Conservation (phyloP, 2,797 vertebrate genomes). For the Vireo griseus region DNA sequence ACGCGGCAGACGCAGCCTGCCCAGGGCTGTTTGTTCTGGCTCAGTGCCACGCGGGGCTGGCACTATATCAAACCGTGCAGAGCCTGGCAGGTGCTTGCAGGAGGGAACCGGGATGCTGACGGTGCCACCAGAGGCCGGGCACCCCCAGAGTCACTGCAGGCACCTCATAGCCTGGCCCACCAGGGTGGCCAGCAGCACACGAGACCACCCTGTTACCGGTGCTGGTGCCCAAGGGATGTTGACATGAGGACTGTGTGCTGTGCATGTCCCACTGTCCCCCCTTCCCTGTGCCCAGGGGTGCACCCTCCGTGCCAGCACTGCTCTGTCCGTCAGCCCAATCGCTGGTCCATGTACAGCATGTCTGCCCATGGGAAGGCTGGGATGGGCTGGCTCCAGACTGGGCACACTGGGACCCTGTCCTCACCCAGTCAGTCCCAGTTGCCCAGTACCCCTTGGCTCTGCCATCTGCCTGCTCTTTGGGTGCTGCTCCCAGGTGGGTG, state of each 20-base stretch:
- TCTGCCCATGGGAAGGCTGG: background rate
- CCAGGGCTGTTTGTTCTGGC: conserved; percentile 67
- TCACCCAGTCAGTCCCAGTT: background rate
- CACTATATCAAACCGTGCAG: conserved; percentile 33
- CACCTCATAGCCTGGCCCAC: background rate
- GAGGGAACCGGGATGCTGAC: background rate
- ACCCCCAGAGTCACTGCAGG: accelerated
- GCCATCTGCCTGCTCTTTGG: accelerated
- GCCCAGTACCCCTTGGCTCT: background rate
- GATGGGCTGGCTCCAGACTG: background rate
- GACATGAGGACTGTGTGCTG: accelerated
- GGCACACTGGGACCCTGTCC: background rate
- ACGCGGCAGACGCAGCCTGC: conserved; percentile 52
- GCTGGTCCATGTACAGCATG: accelerated
- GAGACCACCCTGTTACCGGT: background rate
- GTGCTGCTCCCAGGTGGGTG: accelerated
- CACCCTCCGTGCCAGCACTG: background rate
- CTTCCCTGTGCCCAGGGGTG: background rate
- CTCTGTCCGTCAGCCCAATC: background rate
- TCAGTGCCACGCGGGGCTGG: conserved; percentile 27
- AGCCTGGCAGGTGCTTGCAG: conserved; percentile 28
- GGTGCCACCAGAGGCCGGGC: background rate
- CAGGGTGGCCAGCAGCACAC: background rate
- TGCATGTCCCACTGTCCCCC: background rate
- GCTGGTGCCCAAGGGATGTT: background rate